These are phyloP conservation scores for Rhingia rostrata DNA, from an alignment of 2,888 invertebrate species.

Conservation along the genomic window DNA sequence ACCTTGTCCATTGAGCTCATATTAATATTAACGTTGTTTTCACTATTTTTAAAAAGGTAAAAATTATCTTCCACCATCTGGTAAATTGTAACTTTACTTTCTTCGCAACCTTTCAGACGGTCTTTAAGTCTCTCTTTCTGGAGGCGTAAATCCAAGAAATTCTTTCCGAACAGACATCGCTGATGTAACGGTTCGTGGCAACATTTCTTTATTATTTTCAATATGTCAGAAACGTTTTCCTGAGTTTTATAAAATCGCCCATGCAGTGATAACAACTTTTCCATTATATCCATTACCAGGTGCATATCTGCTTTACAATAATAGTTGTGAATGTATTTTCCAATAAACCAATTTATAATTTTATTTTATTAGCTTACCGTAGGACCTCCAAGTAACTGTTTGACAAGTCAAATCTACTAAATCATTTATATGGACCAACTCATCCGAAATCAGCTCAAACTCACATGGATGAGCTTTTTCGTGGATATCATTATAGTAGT, in stretches of 20 bases:
- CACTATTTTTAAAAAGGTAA: conserved; percentile 78
- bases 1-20: not conserved
- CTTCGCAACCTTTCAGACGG: conserved; percentile 78
- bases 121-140: conserved; percentile 79
- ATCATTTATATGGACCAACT: conserved; percentile 89
- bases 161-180: conserved; percentile 84
- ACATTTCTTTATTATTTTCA: conserved; percentile 87
- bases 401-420: conserved; percentile 88
- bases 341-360: not conserved
- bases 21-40: not conserved
- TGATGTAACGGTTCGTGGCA: conserved; percentile 89
- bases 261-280: conserved; percentile 77
- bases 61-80: conserved; percentile 80
- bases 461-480: conserved; percentile 89
- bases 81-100: conserved; percentile 79
- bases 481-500: conserved; percentile 93
- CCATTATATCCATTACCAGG: conserved; percentile 77
- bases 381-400: conserved; percentile 90
- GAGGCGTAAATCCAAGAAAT: conserved; percentile 79
- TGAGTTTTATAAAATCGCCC: conserved; percentile 83
- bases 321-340: not conserved
- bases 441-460: conserved; percentile 89
- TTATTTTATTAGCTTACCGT: conserved; percentile 85
- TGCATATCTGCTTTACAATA: conserved; percentile 75
- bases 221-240: conserved; percentile 86